Evolutionary conservation across 2,888 invertebrate genomes (phyloP).

Genomic region (Molorchus minor): DNA sequence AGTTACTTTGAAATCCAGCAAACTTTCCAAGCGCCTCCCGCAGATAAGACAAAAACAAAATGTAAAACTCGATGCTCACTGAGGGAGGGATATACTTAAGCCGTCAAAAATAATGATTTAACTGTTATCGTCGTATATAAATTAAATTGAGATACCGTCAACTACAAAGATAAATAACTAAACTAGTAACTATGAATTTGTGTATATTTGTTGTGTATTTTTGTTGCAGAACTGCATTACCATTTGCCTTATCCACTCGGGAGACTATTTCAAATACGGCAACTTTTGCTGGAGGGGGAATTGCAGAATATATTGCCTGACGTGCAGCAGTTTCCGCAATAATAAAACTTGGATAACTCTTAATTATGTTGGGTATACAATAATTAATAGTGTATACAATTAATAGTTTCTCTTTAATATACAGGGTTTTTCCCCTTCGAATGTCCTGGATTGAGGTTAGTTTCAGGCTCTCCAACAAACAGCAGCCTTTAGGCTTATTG

Average conservation of each 20-base stretch:
- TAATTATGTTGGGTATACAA: too few species aligned
- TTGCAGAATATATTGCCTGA: not conserved
- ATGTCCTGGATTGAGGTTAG: too few species aligned
- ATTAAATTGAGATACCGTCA: constrained; percentile 22
- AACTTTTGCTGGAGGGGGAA: constrained; percentile 18
- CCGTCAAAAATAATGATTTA: constrained; percentile 20
- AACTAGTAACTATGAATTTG: constrained; percentile 21
- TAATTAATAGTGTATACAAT: too few species aligned
- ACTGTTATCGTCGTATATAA: constrained; percentile 21
- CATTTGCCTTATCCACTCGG: constrained; percentile 19
- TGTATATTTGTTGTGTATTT: constrained; percentile 18
- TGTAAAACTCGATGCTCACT: constrained; percentile 14
- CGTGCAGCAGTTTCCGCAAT: not conserved
- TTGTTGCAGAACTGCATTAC: constrained; percentile 18
- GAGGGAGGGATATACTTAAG: constrained; percentile 8
- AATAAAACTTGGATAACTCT: constrained; percentile 1
- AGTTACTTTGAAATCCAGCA: constrained; percentile 14
- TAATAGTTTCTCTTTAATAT: too few species aligned
- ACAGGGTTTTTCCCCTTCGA: too few species aligned
- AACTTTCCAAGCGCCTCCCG: constrained; percentile 17
- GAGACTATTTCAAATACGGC: constrained; percentile 16
- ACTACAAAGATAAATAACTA: constrained; percentile 20
- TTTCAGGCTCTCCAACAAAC: too few species aligned
- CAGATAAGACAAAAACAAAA: constrained; percentile 25
- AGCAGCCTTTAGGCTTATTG: too few species aligned